Base-by-base conservation (phyloP, 2,113 vertebrate species). In the Apaloderma vittatum region DNA sequence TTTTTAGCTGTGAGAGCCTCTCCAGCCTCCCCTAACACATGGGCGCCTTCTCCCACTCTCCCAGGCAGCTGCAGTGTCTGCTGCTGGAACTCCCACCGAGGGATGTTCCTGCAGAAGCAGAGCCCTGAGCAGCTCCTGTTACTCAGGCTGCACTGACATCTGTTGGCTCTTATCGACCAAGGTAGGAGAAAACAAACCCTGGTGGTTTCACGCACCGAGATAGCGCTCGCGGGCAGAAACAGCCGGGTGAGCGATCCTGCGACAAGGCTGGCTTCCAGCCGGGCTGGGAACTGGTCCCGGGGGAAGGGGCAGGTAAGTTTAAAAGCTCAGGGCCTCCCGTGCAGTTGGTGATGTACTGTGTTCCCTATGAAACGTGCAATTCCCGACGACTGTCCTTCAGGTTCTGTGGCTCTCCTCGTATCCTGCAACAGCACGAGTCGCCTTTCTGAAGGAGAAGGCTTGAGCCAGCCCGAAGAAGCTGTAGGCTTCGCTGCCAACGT, bases 1-100 rank as follows among this genome's bases (percentile, higher is more conserved):
- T 96, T 97, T 97, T 94, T 93, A 95, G 94, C 94, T 3, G 48
- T 14, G 76, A 70, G 94, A 94, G 76, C 77, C 92, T 48, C 87
- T 37, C 66, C 70, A 48, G 57, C 75, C 87, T 88, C 57, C 81
- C 63, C 84, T 6, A 29, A 32, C 72, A 24, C 66, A 20, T 4
- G 5, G 10, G 85, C 20, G 13, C 89, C 43, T 57, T 18, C 61
- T 59, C 67, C 88, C 94, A 71, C 59, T 51, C 27, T 65, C 82
- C 91, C 65, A 2, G 75, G 67, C 12, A 37, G 80, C 77, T 59
- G 26, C 34, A 7, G 55, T 8, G 8, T 10, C 68, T 48, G 32
- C 2, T 15, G 57, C 30, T 20, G 3, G 22, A 54, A 8, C 73
- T 83, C 86, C 86, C 80, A 22, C 75, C 10, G 3, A 37, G 79